Evolutionary conservation across 2,113 vertebrate species (phyloP).

Genomic region (Alaudala cheleensis): DNA sequence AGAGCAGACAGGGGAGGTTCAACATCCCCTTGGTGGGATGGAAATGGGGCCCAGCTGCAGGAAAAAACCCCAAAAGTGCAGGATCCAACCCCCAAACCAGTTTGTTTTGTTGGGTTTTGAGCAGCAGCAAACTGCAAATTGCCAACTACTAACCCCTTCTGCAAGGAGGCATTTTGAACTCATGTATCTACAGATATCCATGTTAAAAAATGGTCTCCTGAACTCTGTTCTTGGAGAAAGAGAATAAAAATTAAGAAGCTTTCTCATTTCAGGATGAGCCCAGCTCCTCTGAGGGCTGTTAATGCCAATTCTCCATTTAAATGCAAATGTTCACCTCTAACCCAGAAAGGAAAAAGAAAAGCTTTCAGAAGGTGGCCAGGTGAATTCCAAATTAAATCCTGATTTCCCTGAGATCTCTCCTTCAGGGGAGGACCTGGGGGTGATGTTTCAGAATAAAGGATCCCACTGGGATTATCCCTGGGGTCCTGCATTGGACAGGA

Average conservation of each 20-base stretch:
- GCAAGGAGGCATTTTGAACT: neutral
- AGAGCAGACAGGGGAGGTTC: neutral
- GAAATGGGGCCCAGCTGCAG: neutral
- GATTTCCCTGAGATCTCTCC: conserved; percentile 27
- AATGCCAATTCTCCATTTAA: conserved; percentile 63
- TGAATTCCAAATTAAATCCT: conserved; percentile 56
- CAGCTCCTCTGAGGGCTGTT: conserved; percentile 46
- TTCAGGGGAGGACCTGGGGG: neutral
- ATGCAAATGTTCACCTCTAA: conserved; percentile 69
- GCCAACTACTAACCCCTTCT: neutral
- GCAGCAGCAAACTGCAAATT: neutral
- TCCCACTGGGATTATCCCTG: conserved; percentile 4
- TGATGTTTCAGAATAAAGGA: neutral
- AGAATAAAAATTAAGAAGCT: neutral
- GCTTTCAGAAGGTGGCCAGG: neutral
- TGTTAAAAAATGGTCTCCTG: neutral
- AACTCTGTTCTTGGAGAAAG: conserved; percentile 9
- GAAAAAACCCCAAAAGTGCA: neutral
- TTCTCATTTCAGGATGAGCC: conserved; percentile 25
- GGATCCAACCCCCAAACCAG: neutral
- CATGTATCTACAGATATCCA: neutral
- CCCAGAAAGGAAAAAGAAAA: neutral
- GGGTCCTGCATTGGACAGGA: neutral
- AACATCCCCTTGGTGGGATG: neutral
- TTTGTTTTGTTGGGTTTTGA: neutral